Percentiles rank a stretch among this genome's conserved stretches.
Evolutionary conservation across 2,888 invertebrate genomes (phyloP).

Genomic region (Platynereis dumerilii): DNA sequence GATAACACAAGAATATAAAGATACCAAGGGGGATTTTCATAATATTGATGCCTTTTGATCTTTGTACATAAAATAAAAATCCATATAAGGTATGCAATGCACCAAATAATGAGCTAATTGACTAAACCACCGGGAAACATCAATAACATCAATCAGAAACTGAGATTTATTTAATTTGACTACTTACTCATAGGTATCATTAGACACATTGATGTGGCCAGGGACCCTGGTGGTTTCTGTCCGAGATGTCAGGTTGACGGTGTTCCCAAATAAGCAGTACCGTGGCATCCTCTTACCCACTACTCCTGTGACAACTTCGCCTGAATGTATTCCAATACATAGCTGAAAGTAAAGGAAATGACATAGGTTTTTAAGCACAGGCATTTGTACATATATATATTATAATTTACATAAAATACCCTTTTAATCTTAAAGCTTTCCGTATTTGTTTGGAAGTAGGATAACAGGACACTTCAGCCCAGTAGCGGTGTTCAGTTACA

Average conservation of each 20-base stretch:
- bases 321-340: constrained; percentile 92
- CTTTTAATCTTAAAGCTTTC: no score
- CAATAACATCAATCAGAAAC: no score
- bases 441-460: no score
- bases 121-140: neutral
- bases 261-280: constrained; percentile 81
- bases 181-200: constrained; percentile 86
- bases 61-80: neutral
- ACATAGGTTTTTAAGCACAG: no score
- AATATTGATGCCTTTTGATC: neutral
- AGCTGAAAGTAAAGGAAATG: constrained; percentile 70
- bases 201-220: constrained; percentile 89
- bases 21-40: no score
- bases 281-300: constrained; percentile 75
- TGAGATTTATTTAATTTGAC: no score
- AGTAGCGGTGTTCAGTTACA: neutral
- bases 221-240: constrained; percentile 91
- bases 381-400: no score
- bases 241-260: constrained; percentile 90
- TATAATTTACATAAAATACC: no score
- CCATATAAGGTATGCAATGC: neutral
- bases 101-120: neutral
- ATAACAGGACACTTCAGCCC: neutral
- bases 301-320: constrained; percentile 92
- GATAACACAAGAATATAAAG: no score